Evolutionary conservation across 2,113 vertebrate genomes (phyloP), one percentile per base, ranked within the genome.

Genomic region (Ibidorhyncha struthersii): DNA sequence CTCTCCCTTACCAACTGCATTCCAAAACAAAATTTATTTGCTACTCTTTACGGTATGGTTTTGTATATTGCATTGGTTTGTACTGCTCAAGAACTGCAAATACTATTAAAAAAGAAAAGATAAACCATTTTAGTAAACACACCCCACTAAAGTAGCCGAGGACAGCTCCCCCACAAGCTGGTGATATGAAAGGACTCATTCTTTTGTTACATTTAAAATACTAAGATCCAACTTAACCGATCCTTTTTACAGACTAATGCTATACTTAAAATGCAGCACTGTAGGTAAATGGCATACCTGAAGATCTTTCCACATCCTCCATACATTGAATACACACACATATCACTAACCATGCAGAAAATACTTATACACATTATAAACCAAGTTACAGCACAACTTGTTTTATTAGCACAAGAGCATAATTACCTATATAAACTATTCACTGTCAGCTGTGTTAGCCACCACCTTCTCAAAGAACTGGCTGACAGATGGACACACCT

Each of bases 251-350:
- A 70, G 55, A 49, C 18, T 47, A 55, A n/a, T 26, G 7, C 29
- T 38, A 29, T 23, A 19, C 32, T 49, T 45, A 58, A 89, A 71
- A 50, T 36, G 36, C 19, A 67, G 13, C 25, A 22, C 36, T 73
- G 23, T 45, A 89, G 17, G 23, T 50, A 53, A 74, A 70, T 41
- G 16, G 32, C 23, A n/a, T 15, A 55, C 20, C 58, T 47, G 14
- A 78, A 79, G 19, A 27, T 26, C 86, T 92, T 79, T 76, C 71
- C 74, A 56, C 56, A 88, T 70, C 15, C 13, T 61, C 70, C 32
- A 52, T 17, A 12, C 14, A 38, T 3, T 32, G 43, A 55, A 73
- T 12, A 66, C 2, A 34, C 1, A 66, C 2, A 30, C 1, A 1
- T 38, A 49, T 8, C 18, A 86, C 30, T 56, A 29, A 65, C 14